A percentile compares a stretch with the other conserved stretches of the same genome.
Conservation (phyloP, 2,797 vertebrate genomes). For the Premnoplex brunnescens region DNA sequence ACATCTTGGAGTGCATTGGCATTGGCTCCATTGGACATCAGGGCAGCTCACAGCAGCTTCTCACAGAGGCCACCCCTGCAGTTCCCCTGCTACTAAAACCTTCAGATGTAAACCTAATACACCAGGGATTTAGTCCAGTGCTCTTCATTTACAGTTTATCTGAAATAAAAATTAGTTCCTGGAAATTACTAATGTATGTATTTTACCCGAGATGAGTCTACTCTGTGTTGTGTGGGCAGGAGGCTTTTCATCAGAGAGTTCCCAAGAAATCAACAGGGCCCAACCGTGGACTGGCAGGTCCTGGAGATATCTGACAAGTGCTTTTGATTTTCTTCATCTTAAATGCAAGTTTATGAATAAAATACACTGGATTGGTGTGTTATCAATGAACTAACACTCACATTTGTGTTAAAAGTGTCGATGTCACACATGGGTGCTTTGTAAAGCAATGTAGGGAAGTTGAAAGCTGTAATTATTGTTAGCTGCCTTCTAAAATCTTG, state of each 20-base stretch:
- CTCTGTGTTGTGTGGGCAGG: not conserved
- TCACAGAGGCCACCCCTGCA: not conserved
- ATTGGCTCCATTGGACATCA: not conserved
- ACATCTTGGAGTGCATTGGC: not conserved
- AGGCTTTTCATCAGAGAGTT: not conserved
- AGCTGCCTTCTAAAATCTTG: not conserved
- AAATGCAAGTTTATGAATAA: not conserved
- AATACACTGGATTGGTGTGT: not conserved
- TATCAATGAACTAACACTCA: not conserved
- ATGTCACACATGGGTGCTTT: rapidly evolving
- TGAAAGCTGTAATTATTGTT: not conserved
- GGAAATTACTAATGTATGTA: not conserved
- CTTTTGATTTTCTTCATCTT: not conserved
- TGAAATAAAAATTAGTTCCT: not conserved
- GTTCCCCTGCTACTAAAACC: rapidly evolving
- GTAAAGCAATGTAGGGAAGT: not conserved
- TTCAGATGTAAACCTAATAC: not conserved
- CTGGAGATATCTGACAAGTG: rapidly evolving
- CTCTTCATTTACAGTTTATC: not conserved
- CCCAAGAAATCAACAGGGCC: not conserved
- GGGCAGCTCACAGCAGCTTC: not conserved
- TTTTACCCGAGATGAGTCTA: not conserved
- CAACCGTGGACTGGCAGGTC: not conserved
- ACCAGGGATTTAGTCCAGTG: not conserved
- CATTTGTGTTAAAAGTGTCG: not conserved